These are phyloP conservation scores for Cremastobaeus sp. DNA, from an alignment of 2,888 invertebrate species.

Conservation along the genomic window DNA sequence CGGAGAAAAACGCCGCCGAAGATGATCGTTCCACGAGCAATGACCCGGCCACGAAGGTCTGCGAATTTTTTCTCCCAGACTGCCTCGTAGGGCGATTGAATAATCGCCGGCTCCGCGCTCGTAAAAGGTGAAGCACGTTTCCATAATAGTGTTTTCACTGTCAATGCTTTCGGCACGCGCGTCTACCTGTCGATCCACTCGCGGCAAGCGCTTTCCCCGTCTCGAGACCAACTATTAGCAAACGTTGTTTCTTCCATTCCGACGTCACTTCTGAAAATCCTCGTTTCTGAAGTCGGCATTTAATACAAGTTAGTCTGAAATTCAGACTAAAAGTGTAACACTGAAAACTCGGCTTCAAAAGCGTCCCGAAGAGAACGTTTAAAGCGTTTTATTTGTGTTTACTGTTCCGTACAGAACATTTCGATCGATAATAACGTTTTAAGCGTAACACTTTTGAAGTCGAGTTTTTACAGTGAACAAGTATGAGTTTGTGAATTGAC, in stretches of 20 bases:
- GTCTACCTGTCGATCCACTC: conserved; percentile 45
- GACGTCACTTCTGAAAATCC: too few relatives aligned
- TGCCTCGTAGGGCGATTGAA: conserved; percentile 61
- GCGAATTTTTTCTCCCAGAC: conserved; percentile 46
- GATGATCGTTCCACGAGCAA: conserved; percentile 54
- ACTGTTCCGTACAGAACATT: too few relatives aligned
- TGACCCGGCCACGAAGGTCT: conserved; percentile 55
- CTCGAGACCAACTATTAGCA: conserved; percentile 45
- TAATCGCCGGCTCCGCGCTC: conserved; percentile 64
- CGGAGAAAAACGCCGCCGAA: conserved; percentile 14
- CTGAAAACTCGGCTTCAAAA: too few relatives aligned
- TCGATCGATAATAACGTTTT: too few relatives aligned
- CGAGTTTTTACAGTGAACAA: too few relatives aligned
- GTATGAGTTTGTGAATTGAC: too few relatives aligned
- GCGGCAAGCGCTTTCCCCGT: conserved; percentile 52
- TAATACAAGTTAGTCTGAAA: too few relatives aligned
- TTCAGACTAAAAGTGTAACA: too few relatives aligned
- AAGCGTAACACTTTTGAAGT: too few relatives aligned
- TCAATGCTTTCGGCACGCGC: conserved; percentile 63
- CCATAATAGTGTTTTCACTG: conserved; percentile 66
- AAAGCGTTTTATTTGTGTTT: too few relatives aligned
- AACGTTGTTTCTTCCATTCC: conserved; percentile 31
- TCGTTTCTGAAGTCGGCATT: too few relatives aligned
- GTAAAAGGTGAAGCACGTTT: conserved; percentile 66
- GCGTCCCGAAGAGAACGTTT: too few relatives aligned